Evolutionary conservation across 2,113 vertebrate species (phyloP).

Genomic region (Hepsetus odoe): DNA sequence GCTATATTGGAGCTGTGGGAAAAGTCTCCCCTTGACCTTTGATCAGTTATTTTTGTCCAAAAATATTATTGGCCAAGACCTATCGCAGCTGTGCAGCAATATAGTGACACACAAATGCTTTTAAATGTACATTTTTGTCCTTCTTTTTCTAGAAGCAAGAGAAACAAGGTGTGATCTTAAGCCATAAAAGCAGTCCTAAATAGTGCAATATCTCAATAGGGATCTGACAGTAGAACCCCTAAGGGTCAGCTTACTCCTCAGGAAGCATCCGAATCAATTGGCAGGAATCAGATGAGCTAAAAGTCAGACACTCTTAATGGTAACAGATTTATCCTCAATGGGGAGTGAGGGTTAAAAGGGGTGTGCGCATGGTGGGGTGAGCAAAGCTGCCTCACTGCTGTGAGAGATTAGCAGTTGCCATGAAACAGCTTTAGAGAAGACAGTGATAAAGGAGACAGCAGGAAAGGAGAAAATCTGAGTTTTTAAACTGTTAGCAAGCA

Average conservation of each 20-base stretch:
- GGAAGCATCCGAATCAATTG: slow-evolving; percentile 46
- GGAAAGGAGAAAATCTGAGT: background rate
- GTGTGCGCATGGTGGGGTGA: background rate
- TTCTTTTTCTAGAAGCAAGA: background rate
- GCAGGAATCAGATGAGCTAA: slow-evolving; percentile 19
- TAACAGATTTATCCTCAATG: slow-evolving; percentile 44
- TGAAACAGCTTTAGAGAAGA: slow-evolving; percentile 43
- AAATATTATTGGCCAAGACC: background rate
- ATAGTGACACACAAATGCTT: background rate
- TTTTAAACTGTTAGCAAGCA: no score
- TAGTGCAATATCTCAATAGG: slow-evolving; percentile 11
- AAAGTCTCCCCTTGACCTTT: background rate
- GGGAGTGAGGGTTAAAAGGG: slow-evolving; percentile 25
- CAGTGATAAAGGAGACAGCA: background rate
- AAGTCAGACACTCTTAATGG: slow-evolving; percentile 42
- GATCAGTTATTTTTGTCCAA: background rate
- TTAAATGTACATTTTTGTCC: background rate
- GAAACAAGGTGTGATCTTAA: background rate
- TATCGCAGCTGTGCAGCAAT: background rate
- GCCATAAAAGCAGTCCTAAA: background rate
- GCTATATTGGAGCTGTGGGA: background rate
- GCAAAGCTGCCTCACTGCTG: background rate
- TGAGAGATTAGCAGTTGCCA: slow-evolving; percentile 67
- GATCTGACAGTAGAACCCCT: slow-evolving; percentile 19
- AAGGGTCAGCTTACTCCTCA: slow-evolving; percentile 16